phyloP scores from a whole-genome alignment of 2,888 invertebrate genomes.

The Bruchidius siliquastri region DNA sequence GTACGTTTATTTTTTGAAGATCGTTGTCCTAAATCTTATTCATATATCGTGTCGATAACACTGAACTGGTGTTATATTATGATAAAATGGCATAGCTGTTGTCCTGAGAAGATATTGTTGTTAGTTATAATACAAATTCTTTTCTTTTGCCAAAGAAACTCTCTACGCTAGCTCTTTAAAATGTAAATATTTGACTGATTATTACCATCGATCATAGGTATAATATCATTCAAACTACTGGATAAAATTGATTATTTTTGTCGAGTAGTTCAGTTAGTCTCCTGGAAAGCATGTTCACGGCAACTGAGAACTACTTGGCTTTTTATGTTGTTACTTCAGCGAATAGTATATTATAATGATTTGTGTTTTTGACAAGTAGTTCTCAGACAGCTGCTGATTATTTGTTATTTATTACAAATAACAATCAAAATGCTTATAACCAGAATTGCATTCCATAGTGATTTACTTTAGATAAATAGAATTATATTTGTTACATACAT shows the following conservation, averaged over 20 bases:
- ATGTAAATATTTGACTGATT: neutral
- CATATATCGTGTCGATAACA: no score
- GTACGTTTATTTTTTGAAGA: no score
- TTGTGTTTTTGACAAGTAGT: neutral
- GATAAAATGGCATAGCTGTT: no score
- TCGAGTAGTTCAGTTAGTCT: no score
- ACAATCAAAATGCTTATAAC: neutral
- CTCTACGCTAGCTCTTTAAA: neutral
- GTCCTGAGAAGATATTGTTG: neutral
- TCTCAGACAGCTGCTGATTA: neutral
- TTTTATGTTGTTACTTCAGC: neutral
- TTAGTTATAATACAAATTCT: neutral
- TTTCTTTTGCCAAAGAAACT: neutral
- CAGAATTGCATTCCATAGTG: neutral
- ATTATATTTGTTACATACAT: conserved; percentile 26
- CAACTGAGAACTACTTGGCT: neutral
- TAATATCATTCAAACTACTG: neutral
- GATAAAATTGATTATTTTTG: neutral
- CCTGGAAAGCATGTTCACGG: no score
- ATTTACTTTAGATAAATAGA: conserved; percentile 19
- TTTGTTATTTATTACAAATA: neutral
- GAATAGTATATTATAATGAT: neutral
- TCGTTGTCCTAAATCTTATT: no score
- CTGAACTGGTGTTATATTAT: no score
- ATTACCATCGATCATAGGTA: neutral